phyloP scores from a whole-genome alignment of 2,113 vertebrate species.

The Nannospalax galili region DNA sequence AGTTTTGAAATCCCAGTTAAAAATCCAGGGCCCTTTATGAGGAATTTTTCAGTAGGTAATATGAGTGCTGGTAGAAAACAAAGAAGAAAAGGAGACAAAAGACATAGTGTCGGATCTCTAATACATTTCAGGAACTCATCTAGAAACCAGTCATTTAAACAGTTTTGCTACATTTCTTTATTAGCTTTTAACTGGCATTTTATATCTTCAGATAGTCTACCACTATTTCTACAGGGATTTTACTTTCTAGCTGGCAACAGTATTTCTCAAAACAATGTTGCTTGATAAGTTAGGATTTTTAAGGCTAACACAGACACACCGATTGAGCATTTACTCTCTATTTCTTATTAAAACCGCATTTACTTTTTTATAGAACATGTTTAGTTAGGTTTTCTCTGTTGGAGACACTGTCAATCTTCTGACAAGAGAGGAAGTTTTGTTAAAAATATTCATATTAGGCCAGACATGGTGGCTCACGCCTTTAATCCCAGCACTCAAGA shows the following conservation, averaged over 20 bases:
- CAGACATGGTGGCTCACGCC: no score
- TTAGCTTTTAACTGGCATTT: constrained; percentile 27
- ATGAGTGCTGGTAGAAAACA: not conserved
- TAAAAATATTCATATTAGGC: not conserved
- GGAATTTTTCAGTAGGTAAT: not conserved
- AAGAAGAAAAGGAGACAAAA: not conserved
- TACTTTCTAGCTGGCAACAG: not conserved
- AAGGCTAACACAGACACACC: not conserved
- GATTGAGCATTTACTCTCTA: not conserved
- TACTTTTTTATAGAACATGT: not conserved
- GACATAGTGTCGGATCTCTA: not conserved
- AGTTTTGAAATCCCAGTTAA: not conserved
- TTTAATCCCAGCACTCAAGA: no score
- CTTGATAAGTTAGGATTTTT: not conserved
- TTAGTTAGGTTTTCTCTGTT: not conserved
- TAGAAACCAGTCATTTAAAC: constrained; percentile 12
- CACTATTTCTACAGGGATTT: not conserved
- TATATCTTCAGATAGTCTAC: not conserved
- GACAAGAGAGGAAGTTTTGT: not conserved
- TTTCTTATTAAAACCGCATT: not conserved
- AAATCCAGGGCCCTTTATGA: not conserved
- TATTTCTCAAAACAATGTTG: not conserved
- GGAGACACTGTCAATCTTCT: not conserved
- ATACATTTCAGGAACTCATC: not conserved
- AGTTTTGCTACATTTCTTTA: not conserved